A percentile compares a stretch with the other conserved stretches of the same genome.
Evolutionary conservation across 2,797 vertebrate genomes (phyloP).

Genomic region (Urocyon cinereoargenteus): DNA sequence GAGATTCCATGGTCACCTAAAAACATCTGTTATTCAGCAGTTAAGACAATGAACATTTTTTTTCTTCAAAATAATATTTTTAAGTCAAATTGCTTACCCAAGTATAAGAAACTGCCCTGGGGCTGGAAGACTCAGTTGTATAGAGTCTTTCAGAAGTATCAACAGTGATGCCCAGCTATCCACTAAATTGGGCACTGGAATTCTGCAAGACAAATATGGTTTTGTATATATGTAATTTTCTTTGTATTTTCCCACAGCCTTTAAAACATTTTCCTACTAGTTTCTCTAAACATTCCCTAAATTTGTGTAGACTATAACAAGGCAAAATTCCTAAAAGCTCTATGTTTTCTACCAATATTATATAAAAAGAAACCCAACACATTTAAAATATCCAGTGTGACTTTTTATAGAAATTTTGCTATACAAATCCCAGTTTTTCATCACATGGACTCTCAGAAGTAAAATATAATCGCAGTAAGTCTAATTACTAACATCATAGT

Average conservation of each 20-base stretch:
- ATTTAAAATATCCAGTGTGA: conserved; percentile 18
- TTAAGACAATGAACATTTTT: background rate
- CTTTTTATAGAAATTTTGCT: conserved; percentile 49
- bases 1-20: background rate
- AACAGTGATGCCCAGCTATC: conserved; percentile 98
- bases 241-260: conserved; percentile 5
- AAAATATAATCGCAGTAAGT: conserved; percentile 55
- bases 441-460: conserved; percentile 35
- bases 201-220: conserved; percentile 87
- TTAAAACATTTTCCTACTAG: background rate
- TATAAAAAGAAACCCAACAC: conserved; percentile 32
- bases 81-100: conserved; percentile 89
- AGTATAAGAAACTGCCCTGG: conserved; percentile 98
- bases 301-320: conserved; percentile 32
- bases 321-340: conserved; percentile 38
- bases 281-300: conserved; percentile 49
- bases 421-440: background rate
- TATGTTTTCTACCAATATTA: conserved; percentile 35
- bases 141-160: conserved; percentile 96
- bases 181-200: conserved; percentile 96
- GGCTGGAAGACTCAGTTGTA: conserved; percentile 96
- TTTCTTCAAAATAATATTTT: conserved; percentile 56
- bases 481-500: background rate
- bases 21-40: conserved; percentile 41
- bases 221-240: conserved; percentile 18